Conservation (phyloP, 2,888 invertebrate genomes). For the Agonopterix arenella region DNA sequence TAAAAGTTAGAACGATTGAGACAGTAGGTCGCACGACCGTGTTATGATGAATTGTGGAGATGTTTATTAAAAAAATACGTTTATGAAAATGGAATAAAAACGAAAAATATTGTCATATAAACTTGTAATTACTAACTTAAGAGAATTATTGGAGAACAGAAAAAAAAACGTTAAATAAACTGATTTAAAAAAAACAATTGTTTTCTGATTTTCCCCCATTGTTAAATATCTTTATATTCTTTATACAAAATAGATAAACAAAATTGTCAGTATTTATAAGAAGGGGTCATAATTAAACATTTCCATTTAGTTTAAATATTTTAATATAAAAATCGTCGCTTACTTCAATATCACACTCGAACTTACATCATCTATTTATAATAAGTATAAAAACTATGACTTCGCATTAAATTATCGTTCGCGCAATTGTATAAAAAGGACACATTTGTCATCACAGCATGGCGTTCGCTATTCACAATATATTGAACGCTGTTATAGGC, state of each 20-base stretch:
- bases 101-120: conserved; percentile 75
- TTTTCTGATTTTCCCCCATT: conserved; percentile 40
- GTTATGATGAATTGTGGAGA: conserved; percentile 74
- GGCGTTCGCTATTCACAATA: conserved; percentile 66
- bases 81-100: conserved; percentile 75
- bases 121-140: conserved; percentile 76
- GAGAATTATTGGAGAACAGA: conserved; percentile 74
- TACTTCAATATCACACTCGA: conserved; percentile 75
- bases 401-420: conserved; percentile 72
- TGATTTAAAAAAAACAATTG: conserved; percentile 63
- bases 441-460: conserved; percentile 61
- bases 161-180: conserved; percentile 73
- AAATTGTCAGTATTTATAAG: not conserved
- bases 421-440: conserved; percentile 58
- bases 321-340: conserved; percentile 70
- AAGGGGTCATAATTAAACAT: no score
- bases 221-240: not conserved
- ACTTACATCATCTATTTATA: conserved; percentile 76
- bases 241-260: not conserved
- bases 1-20: conserved; percentile 74
- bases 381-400: conserved; percentile 77
- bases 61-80: conserved; percentile 75
- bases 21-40: conserved; percentile 74
- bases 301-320: conserved; percentile 50
- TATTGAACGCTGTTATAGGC: conserved; percentile 52